A percentile compares a stretch with the other conserved stretches of the same genome.
phyloP scores from a whole-genome alignment of 2,888 invertebrate species.

The Diaperis boleti region DNA sequence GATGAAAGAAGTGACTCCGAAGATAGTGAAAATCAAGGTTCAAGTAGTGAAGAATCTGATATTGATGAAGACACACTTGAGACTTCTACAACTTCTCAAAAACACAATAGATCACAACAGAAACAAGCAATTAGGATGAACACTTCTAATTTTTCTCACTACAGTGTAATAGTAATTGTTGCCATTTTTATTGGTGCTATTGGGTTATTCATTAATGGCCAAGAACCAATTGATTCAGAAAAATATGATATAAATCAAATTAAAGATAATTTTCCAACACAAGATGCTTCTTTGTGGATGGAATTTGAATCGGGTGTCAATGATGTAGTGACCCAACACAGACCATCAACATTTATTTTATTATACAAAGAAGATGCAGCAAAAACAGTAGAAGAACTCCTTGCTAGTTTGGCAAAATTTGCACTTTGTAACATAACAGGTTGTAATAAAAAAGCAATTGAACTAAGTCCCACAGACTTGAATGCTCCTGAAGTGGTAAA shows the following conservation, averaged over 20 bases:
- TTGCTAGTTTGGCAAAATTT: conserved; percentile 58
- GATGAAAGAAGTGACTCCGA: too few species aligned
- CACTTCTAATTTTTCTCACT: too few species aligned
- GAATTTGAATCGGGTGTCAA: conserved; percentile 59
- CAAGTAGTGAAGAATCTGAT: too few species aligned
- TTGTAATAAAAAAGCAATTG: conserved; percentile 48
- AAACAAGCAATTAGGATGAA: too few species aligned
- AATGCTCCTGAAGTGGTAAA: conserved; percentile 51
- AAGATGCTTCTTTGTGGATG: conserved; percentile 60
- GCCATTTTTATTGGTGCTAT: too few species aligned
- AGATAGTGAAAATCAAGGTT: too few species aligned
- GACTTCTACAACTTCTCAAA: too few species aligned
- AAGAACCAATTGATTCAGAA: too few species aligned
- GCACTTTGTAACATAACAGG: conserved; percentile 54
- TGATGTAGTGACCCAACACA: conserved; percentile 55
- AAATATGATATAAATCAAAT: conserved; percentile 46
- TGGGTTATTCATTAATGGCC: too few species aligned
- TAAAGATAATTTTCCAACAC: conserved; percentile 57
- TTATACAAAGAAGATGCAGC: conserved; percentile 59
- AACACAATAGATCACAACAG: too few species aligned
- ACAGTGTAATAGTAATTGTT: too few species aligned
- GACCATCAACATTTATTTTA: conserved; percentile 64
- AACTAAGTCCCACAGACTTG: conserved; percentile 56
- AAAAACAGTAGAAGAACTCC: conserved; percentile 55
- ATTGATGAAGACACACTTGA: too few species aligned